Evolutionary conservation across 2,888 invertebrate genomes (phyloP), one percentile per base, ranked within the genome.

Genomic region (Chrysotoxum bicinctum): DNA sequence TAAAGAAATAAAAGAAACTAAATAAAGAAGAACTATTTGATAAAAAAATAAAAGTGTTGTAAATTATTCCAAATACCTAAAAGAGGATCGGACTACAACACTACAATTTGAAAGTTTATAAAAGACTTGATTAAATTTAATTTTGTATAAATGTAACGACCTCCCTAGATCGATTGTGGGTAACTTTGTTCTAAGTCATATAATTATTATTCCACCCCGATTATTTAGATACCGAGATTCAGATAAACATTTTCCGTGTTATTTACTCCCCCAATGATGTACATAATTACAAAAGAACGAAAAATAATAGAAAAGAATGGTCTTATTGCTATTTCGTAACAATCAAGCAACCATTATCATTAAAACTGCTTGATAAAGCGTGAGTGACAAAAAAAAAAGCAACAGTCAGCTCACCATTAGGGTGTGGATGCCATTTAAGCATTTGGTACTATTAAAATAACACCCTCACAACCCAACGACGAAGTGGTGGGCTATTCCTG

Each of bases 261-360:
- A 84, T 79, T 84, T 75, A 62, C 52, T 64, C 60, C 54, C 60
- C 60, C 79, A 66, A 68, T 72, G 75, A 72, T 76, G 32, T 68
- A n/a, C n/a, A n/a, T n/a, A 76, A 84, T 84, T 72, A 76, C 19
- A 35, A 48, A n/a, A 40, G 2, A 30, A 72, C 30, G 6, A 54
- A 50, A 66, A 64, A 64, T 5, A 54, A n/a, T n/a, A 56, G 19
- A 12, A 10, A 45, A 35, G 21, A 21, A 50, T 12, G 40, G 48
- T 75, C 37, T 43, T 50, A 58, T 12, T 56, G 37, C 9, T 62
- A 45, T 66, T 74, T 40, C 26, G 58, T 45, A 58, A 54, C 78
- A 74, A 70, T 84, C 75, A 79, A 79, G 70, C 50, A 66, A 50
- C 58, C 73, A 76, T 84, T 79, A 84, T 79, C 74, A 64, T 83